Evolutionary conservation across 2,888 invertebrate species (phyloP).

Genomic region (Thumatha senex): DNA sequence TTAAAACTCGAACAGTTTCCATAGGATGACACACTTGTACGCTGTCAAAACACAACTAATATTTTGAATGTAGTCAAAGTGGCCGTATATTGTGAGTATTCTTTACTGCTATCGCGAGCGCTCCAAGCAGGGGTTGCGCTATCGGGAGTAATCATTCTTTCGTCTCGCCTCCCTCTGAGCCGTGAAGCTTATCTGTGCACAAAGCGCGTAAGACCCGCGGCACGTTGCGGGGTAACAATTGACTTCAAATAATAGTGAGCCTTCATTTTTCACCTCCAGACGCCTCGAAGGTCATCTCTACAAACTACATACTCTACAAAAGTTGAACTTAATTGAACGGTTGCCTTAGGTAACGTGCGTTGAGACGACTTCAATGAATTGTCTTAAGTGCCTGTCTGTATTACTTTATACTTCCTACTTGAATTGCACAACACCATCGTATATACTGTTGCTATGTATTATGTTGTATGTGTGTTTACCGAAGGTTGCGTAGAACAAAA

Average conservation of each 20-base stretch:
- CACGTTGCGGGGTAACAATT: constrained; percentile 39
- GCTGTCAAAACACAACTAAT: no score
- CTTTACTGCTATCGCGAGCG: constrained; percentile 24
- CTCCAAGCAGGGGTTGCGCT: constrained; percentile 44
- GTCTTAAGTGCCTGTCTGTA: background rate
- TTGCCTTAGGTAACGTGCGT: constrained; percentile 17
- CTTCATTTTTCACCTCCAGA: constrained; percentile 43
- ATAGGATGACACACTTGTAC: no score
- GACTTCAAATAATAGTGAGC: constrained; percentile 52
- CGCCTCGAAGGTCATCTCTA: constrained; percentile 1
- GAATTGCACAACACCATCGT: no score
- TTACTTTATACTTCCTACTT: no score
- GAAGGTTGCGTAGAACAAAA: background rate
- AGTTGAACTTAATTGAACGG: background rate
- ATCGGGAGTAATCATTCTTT: constrained; percentile 35
- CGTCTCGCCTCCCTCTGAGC: constrained; percentile 14
- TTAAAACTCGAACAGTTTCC: no score
- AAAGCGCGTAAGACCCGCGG: constrained; percentile 27
- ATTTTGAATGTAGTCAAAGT: constrained; percentile 33
- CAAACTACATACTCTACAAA: background rate
- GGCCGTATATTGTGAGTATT: constrained; percentile 31
- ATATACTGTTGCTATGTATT: no score
- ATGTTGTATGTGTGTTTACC: background rate
- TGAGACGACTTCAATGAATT: constrained; percentile 15
- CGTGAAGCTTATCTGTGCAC: constrained; percentile 40